phyloP scores from a whole-genome alignment of 2,113 vertebrate species.

The Perognathus longimembris region DNA sequence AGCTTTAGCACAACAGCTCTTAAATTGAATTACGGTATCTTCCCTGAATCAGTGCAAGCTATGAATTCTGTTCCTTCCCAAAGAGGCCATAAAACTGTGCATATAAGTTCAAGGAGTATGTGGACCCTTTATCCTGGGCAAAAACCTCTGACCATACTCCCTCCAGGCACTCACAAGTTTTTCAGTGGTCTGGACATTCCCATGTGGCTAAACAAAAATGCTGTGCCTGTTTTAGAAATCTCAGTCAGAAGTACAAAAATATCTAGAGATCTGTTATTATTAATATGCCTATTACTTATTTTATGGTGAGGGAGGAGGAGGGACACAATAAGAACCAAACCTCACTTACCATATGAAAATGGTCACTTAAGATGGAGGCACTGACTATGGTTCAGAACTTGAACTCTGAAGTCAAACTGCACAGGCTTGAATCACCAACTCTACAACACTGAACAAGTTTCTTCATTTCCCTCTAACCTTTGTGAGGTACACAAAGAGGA shows the following conservation, averaged over 20 bases:
- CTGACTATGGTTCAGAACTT: neutral
- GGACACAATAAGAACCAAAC: neutral
- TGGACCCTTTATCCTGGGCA: neutral
- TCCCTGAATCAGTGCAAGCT: neutral
- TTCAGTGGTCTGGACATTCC: neutral
- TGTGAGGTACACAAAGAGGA: neutral
- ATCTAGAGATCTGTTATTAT: neutral
- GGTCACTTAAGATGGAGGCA: neutral
- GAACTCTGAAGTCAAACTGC: neutral
- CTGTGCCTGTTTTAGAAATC: neutral
- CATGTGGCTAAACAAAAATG: neutral
- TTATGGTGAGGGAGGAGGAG: too few species aligned
- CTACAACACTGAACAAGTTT: neutral
- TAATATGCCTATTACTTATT: neutral
- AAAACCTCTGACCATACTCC: neutral
- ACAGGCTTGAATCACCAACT: neutral
- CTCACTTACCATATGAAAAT: neutral
- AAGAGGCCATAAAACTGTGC: neutral
- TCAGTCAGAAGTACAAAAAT: conserved; percentile 42
- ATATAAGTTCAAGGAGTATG: neutral
- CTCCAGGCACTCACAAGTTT: neutral
- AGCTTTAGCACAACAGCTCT: neutral
- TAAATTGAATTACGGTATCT: neutral
- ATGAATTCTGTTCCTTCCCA: neutral
- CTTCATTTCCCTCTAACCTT: too few species aligned